These are phyloP conservation scores for Pseudoatta argentina DNA, from an alignment of 1,140 invertebrate genomes.

Conservation along the genomic window DNA sequence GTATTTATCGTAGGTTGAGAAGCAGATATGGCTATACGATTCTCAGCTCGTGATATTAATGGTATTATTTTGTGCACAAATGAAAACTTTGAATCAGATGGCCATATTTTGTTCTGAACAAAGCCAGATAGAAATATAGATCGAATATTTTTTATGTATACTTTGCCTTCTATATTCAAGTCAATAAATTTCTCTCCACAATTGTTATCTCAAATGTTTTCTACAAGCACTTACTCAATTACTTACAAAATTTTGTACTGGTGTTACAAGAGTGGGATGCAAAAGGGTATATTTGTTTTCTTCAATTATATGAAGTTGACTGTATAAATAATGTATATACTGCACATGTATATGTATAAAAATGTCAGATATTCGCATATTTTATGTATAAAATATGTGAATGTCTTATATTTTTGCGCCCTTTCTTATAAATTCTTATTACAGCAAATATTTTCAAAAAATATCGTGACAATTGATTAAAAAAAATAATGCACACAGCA, in stretches of 20 bases:
- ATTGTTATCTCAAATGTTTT: neutral
- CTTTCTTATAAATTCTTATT: neutral
- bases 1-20: slow-evolving; percentile 6
- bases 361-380: too few relatives aligned
- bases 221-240: slow-evolving; percentile 1
- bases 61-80: slow-evolving; percentile 13
- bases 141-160: slow-evolving; percentile 1
- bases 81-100: neutral
- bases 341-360: neutral
- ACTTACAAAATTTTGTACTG: slow-evolving; percentile 8
- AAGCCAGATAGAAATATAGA: neutral
- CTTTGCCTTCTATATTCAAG: neutral
- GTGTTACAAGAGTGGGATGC: neutral
- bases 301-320: slow-evolving; percentile 7
- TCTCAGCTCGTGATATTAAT: neutral
- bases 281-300: neutral
- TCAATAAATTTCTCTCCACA: neutral
- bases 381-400: slow-evolving; percentile 21
- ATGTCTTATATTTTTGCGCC: slow-evolving; percentile 1
- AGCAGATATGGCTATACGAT: neutral
- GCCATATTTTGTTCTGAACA: slow-evolving; percentile 15
- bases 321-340: slow-evolving; percentile 30
- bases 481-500: neutral
- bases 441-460: slow-evolving; percentile 12
- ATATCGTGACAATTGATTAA: neutral